These are phyloP conservation scores for Stegodyphus dumicola DNA, from an alignment of 1,140 invertebrate genomes.

Conservation along the genomic window DNA sequence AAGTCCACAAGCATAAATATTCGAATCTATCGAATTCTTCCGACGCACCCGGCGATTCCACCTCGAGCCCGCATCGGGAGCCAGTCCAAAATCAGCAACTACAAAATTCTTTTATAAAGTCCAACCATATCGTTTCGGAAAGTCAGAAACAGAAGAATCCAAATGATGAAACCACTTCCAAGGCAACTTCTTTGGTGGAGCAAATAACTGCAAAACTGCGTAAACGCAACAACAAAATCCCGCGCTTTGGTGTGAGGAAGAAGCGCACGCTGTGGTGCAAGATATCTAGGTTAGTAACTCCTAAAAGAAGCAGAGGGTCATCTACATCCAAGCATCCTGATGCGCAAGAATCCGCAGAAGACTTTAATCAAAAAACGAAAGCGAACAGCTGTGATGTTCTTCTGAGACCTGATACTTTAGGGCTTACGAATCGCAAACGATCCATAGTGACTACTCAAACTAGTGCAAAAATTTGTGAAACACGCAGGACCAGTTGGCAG, in stretches of 20 bases:
- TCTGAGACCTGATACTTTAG: slow-evolving; percentile 12
- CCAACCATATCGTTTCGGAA: slow-evolving; percentile 11
- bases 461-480: neutral
- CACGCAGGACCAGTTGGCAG: slow-evolving; percentile 25
- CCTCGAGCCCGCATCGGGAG: neutral
- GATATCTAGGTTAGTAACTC: slow-evolving; percentile 23
- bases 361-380: neutral
- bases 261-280: slow-evolving; percentile 38
- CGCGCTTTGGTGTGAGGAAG: neutral
- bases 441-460: neutral
- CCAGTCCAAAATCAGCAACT: neutral
- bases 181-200: slow-evolving; percentile 14
- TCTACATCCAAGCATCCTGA: neutral
- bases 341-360: neutral
- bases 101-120: slow-evolving; percentile 21
- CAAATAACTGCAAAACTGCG: slow-evolving; percentile 38
- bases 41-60: neutral
- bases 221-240: slow-evolving; percentile 8
- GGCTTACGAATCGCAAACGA: neutral
- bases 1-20: slow-evolving; percentile 20
- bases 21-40: slow-evolving; percentile 24
- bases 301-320: neutral
- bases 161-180: neutral
- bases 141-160: neutral
- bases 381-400: slow-evolving; percentile 14